phyloP scores from a whole-genome alignment of 2,797 vertebrate genomes.

The Scyliorhinus canicula region DNA sequence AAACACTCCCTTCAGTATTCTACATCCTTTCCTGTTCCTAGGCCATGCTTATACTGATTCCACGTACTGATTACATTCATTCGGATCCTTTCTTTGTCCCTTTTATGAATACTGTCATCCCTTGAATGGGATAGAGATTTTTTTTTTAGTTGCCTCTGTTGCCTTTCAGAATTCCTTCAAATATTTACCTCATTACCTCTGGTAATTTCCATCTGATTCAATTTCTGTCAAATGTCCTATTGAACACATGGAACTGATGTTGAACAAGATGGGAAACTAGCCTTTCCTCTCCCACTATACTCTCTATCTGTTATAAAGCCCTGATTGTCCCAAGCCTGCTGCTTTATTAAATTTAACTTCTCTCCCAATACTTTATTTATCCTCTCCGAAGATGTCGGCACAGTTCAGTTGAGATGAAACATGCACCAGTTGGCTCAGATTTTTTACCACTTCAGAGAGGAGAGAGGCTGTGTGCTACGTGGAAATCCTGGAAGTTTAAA shows the following conservation, averaged over 20 bases:
- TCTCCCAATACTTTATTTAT: background rate
- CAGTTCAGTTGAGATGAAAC: background rate
- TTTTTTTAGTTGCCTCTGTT: background rate
- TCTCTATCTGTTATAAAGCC: background rate
- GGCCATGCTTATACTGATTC: background rate
- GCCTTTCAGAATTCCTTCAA: background rate
- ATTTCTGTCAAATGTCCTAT: background rate
- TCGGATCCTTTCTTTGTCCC: background rate
- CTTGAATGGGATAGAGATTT: background rate
- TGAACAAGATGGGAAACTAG: background rate
- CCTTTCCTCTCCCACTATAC: background rate
- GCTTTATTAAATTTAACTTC: background rate
- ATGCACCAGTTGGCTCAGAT: background rate
- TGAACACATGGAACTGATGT: background rate
- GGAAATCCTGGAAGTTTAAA: background rate
- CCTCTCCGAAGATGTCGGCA: background rate
- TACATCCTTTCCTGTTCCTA: background rate
- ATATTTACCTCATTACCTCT: background rate
- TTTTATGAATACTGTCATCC: background rate
- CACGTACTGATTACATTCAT: background rate
- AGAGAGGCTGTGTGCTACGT: too few relatives aligned
- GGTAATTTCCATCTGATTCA: background rate
- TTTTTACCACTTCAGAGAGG: background rate
- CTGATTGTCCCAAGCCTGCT: background rate
- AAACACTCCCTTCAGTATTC: background rate